phyloP scores from a whole-genome alignment of 2,113 vertebrate species.

The Monopterus albus region DNA sequence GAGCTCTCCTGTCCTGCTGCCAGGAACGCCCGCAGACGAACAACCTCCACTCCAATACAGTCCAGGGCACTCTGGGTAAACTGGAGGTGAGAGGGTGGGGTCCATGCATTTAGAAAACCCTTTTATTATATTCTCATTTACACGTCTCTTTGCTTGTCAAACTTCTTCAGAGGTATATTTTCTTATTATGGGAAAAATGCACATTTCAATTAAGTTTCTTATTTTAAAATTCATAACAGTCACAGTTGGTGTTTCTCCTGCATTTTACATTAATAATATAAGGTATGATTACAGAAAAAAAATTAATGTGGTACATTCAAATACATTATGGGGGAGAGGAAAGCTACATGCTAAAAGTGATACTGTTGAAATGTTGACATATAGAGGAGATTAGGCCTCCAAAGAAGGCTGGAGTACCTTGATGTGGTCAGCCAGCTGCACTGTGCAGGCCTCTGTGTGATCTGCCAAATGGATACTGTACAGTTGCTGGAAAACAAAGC shows the following conservation, averaged over 20 bases:
- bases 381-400: not conserved
- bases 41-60: constrained; percentile 94
- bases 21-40: constrained; percentile 89
- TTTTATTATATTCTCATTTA: not conserved
- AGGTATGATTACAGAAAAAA: too few relatives aligned
- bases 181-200: too few relatives aligned
- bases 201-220: too few relatives aligned
- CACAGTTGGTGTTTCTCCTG: too few relatives aligned
- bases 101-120: not conserved
- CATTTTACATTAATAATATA: too few relatives aligned
- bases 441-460: constrained; percentile 91
- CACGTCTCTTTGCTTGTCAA: not conserved
- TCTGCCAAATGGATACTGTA: constrained; percentile 95
- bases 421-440: constrained; percentile 96
- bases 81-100: constrained; percentile 69
- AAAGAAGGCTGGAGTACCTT: constrained; percentile 66
- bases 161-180: not conserved
- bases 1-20: constrained; percentile 88
- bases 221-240: too few relatives aligned
- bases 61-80: constrained; percentile 96
- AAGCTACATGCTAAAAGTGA: too few relatives aligned
- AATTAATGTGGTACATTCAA: too few relatives aligned
- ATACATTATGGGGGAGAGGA: too few relatives aligned
- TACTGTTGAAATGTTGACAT: too few relatives aligned
- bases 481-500: constrained; percentile 85